A percentile compares a stretch with the other conserved stretches of the same genome.
Evolutionary conservation across 1,140 invertebrate genomes (phyloP).

Genomic region (Pentalonia nigronervosa): DNA sequence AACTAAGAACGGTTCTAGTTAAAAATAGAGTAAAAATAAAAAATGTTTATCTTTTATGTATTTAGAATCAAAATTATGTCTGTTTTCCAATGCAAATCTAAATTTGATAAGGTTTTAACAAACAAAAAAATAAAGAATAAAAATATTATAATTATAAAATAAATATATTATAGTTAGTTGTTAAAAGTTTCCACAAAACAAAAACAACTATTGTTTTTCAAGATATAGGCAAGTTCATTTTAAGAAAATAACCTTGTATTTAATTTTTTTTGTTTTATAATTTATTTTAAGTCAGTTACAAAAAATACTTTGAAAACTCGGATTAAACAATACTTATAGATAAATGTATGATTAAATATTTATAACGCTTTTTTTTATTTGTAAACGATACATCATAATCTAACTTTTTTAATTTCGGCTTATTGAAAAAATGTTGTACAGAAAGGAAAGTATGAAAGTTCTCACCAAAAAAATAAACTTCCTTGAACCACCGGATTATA

Average conservation of each 20-base stretch:
- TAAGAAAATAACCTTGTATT: slow-evolving; percentile 1
- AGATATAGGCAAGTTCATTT: background rate
- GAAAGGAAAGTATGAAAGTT: slow-evolving; percentile 29
- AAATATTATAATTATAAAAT: background rate
- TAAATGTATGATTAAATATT: slow-evolving; percentile 34
- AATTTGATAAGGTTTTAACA: background rate
- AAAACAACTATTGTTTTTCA: background rate
- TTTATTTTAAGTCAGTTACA: background rate
- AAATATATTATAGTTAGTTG: background rate
- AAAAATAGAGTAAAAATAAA: background rate
- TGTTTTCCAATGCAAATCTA: background rate
- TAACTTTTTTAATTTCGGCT: slow-evolving; percentile 41
- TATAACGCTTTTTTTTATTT: background rate
- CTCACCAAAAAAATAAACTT: background rate
- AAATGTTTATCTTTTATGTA: background rate
- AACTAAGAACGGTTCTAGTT: background rate
- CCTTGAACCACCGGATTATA: background rate
- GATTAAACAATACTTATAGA: slow-evolving; percentile 26
- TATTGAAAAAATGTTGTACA: background rate
- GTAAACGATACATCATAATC: slow-evolving; percentile 33
- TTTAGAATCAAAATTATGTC: background rate
- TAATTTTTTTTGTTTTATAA: background rate
- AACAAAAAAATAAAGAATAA: background rate
- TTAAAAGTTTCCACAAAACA: background rate
- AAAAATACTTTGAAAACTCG: background rate